Conservation (phyloP, 2,888 invertebrate genomes). For the Drosophila stalkeri region DNA sequence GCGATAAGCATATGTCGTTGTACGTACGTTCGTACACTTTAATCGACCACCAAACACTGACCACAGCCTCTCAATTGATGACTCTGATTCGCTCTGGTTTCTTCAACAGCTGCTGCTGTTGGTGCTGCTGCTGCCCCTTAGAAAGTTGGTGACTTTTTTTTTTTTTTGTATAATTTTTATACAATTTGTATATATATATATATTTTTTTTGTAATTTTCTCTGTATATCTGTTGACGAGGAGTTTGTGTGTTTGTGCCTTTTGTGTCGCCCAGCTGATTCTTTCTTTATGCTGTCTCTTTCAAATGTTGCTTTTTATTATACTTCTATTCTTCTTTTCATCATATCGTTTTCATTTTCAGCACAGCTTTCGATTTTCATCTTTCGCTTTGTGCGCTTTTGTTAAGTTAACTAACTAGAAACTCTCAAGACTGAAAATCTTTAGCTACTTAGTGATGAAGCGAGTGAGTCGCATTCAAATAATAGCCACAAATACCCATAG, state of each 20-base stretch:
- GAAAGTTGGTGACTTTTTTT: constrained; percentile 37
- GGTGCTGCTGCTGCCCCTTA: constrained; percentile 12
- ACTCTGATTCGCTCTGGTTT: constrained; percentile 20
- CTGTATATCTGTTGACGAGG: constrained; percentile 30
- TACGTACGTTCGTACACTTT: constrained; percentile 29
- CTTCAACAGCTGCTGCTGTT: constrained; percentile 7
- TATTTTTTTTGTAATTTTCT: constrained; percentile 14
- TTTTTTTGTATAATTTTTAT: constrained; percentile 47
- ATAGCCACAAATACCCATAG: constrained; percentile 7
- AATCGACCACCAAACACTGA: constrained; percentile 50
- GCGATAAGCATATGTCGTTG: constrained; percentile 22
- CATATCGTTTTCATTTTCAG: constrained; percentile 29
- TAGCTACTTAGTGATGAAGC: not conserved
- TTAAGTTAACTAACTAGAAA: constrained; percentile 16
- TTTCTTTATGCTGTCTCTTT: constrained; percentile 29
- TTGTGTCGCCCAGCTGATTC: constrained; percentile 35
- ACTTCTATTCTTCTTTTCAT: not conserved
- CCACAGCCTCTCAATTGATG: constrained; percentile 21
- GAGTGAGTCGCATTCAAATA: constrained; percentile 5
- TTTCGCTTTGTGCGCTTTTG: constrained; percentile 37
- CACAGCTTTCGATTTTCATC: constrained; percentile 60
- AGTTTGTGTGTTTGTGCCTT: constrained; percentile 1
- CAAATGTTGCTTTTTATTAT: not conserved
- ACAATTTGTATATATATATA: constrained; percentile 15
- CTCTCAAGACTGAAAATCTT: not conserved